phyloP scores from a whole-genome alignment of 2,888 invertebrate genomes.

The Nomada flava region DNA sequence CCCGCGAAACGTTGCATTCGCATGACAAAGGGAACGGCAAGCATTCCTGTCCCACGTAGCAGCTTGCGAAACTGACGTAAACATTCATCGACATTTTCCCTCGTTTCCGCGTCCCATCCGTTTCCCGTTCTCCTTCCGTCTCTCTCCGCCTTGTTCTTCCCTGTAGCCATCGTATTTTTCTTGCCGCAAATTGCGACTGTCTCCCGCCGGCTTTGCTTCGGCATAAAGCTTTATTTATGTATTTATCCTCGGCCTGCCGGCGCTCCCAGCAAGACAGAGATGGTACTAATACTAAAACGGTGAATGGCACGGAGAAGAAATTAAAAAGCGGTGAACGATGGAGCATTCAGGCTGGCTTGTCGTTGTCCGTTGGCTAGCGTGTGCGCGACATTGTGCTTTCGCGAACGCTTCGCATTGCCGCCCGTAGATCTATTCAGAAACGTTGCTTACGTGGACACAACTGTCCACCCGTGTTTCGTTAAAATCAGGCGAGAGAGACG shows the following conservation, averaged over 20 bases:
- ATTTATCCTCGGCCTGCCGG: not conserved
- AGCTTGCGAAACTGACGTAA: constrained; percentile 19
- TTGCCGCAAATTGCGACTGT: constrained; percentile 8
- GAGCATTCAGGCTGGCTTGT: not conserved
- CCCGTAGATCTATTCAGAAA: constrained; percentile 39
- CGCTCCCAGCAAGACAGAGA: not conserved
- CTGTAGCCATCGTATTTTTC: constrained; percentile 4
- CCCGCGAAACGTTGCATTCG: not conserved
- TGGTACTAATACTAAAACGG: not conserved
- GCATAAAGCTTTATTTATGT: constrained; percentile 17
- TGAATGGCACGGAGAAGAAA: not conserved
- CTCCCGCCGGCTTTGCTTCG: not conserved
- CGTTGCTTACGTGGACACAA: constrained; percentile 14
- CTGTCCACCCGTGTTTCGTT: not conserved
- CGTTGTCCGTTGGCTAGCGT: not conserved
- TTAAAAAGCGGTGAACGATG: constrained; percentile 6
- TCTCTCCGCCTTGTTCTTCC: not conserved
- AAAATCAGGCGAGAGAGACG: constrained; percentile 32
- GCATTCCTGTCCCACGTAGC: constrained; percentile 3
- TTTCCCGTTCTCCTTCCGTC: constrained; percentile 1
- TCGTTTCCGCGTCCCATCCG: constrained; percentile 26
- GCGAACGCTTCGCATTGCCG: constrained; percentile 48
- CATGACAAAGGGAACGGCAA: constrained; percentile 19
- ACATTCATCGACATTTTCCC: constrained; percentile 41
- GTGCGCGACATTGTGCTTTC: constrained; percentile 24